Conservation (phyloP, 2,888 invertebrate genomes). For the Lasioglossum calceatum region DNA sequence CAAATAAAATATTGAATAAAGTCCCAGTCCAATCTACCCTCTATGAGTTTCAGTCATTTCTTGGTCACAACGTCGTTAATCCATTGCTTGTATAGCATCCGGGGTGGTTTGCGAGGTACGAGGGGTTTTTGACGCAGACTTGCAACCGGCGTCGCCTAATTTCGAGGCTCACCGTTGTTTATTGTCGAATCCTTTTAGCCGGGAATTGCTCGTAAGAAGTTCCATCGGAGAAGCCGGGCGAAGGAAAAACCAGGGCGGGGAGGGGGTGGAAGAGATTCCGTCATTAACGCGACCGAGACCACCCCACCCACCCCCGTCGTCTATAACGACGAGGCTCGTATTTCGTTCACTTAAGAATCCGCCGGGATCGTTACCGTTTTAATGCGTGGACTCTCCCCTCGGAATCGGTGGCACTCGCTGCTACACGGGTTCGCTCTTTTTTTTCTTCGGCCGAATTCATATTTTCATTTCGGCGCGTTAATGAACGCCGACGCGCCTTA, state of each 20-base stretch:
- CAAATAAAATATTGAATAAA: too few species aligned
- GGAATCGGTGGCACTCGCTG: constrained; percentile 32
- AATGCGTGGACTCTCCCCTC: constrained; percentile 44
- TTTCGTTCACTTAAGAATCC: constrained; percentile 30
- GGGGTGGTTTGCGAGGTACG: constrained; percentile 34
- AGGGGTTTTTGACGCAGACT: constrained; percentile 65
- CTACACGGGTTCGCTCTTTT: constrained; percentile 24
- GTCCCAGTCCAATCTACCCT: background rate
- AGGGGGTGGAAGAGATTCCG: constrained; percentile 36
- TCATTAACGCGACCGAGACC: constrained; percentile 53
- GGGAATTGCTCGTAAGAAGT: constrained; percentile 53
- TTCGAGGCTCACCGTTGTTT: constrained; percentile 80
- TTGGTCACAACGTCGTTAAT: constrained; percentile 73
- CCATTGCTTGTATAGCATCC: constrained; percentile 72
- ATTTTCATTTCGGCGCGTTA: constrained; percentile 57
- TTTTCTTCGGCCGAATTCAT: constrained; percentile 26
- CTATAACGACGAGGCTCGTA: constrained; percentile 39
- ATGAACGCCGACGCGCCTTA: constrained; percentile 23
- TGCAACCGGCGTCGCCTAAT: constrained; percentile 76
- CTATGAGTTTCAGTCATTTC: background rate
- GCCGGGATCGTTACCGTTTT: constrained; percentile 43
- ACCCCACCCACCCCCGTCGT: background rate
- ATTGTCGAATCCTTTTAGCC: constrained; percentile 84
- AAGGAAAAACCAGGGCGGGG: constrained; percentile 7
- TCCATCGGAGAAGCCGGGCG: constrained; percentile 41